These are phyloP conservation scores for Sebastes diaconus DNA, from an alignment of 2,797 vertebrate species.

Conservation along the genomic window DNA sequence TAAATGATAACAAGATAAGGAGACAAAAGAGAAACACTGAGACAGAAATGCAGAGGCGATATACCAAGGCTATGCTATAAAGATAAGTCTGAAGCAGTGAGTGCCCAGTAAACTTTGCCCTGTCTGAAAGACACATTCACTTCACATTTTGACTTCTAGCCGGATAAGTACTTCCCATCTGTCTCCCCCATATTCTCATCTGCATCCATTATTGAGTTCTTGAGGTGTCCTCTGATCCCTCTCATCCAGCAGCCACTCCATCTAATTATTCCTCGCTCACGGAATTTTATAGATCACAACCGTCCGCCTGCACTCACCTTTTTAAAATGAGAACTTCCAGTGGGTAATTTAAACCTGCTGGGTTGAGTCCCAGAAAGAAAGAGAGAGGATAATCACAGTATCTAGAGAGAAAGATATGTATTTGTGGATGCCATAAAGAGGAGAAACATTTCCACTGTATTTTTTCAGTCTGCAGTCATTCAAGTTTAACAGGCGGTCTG, in stretches of 20 bases:
- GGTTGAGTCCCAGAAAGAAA: background rate
- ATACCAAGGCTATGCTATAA: background rate
- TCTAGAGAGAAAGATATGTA: background rate
- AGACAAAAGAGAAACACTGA: background rate
- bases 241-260: constrained; percentile 40
- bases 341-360: background rate
- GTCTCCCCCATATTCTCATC: background rate
- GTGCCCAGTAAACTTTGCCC: background rate
- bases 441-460: background rate
- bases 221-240: constrained; percentile 29
- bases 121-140: background rate
- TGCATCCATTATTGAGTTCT: constrained; percentile 24
- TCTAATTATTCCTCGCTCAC: constrained; percentile 37
- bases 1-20: background rate
- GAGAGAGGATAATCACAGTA: background rate
- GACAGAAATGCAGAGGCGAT: background rate
- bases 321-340: constrained; percentile 15
- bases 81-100: background rate
- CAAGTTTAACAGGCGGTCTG: constrained; percentile 24
- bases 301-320: constrained; percentile 1
- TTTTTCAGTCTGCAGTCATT: constrained; percentile 18
- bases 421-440: background rate
- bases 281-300: constrained; percentile 2
- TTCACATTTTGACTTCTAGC: constrained; percentile 11
- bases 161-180: background rate